A percentile compares a stretch with the other conserved stretches of the same genome.
These are phyloP conservation scores for Temnothorax rugatulus DNA, from an alignment of 2,888 invertebrate genomes.

Conservation along the genomic window DNA sequence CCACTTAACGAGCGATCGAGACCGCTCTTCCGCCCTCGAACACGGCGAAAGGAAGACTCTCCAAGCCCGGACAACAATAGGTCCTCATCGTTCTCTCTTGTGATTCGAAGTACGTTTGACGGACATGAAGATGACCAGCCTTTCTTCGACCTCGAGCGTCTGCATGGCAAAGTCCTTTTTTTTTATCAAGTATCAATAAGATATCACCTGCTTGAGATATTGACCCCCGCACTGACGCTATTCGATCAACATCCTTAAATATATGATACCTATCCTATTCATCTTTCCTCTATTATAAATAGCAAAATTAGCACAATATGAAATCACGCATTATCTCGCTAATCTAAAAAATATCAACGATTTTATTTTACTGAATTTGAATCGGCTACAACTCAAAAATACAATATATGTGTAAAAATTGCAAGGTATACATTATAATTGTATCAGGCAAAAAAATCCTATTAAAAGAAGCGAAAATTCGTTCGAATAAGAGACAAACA, in stretches of 20 bases:
- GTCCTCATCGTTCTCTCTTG: constrained; percentile 75
- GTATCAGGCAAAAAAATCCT: not conserved
- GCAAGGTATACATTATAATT: not conserved
- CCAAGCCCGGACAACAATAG: constrained; percentile 75
- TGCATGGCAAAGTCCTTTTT: constrained; percentile 58
- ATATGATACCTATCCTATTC: constrained; percentile 24
- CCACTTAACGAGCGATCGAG: constrained; percentile 75
- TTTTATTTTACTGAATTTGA: not conserved
- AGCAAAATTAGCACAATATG: constrained; percentile 11
- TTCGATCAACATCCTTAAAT: constrained; percentile 25
- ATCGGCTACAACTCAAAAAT: not conserved
- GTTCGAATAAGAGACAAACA: constrained; percentile 14
- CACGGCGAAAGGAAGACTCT: constrained; percentile 64
- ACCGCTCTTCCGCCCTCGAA: constrained; percentile 64
- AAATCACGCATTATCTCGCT: not conserved
- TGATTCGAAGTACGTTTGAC: constrained; percentile 78
- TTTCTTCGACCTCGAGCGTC: constrained; percentile 67
- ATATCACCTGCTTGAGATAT: constrained; percentile 76
- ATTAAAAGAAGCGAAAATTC: not conserved
- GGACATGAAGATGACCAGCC: constrained; percentile 76
- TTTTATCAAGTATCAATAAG: constrained; percentile 70
- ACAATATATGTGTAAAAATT: not conserved
- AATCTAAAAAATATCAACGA: not conserved
- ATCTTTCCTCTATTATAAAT: not conserved
- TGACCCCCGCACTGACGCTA: constrained; percentile 54